Evolutionary conservation across 2,797 vertebrate species (phyloP).

Genomic region (Fratercula arctica): DNA sequence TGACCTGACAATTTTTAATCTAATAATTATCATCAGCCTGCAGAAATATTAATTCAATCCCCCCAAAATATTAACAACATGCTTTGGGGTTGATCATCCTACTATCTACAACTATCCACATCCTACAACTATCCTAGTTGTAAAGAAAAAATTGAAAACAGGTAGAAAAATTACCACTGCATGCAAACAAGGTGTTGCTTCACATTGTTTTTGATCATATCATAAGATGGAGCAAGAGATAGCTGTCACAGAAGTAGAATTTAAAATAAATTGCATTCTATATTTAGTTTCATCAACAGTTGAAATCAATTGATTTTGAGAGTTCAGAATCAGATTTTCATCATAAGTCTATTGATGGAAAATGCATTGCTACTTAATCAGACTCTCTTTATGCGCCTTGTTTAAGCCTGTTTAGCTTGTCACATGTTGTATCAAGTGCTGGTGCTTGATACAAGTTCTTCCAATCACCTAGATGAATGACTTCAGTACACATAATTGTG

Average conservation of each 20-base stretch:
- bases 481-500: slow-evolving; percentile 1
- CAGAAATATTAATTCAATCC: neutral
- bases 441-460: slow-evolving; percentile 6
- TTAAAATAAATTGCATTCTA: slow-evolving; percentile 33
- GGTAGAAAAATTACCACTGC: neutral
- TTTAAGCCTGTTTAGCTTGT: slow-evolving; percentile 42
- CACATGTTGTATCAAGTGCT: neutral
- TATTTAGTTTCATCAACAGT: slow-evolving; percentile 31
- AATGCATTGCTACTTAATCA: slow-evolving; percentile 34
- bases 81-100: neutral
- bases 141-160: neutral
- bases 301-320: slow-evolving; percentile 46
- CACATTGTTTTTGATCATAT: neutral
- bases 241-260: slow-evolving; percentile 6
- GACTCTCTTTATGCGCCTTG: neutral
- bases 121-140: neutral
- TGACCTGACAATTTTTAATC: neutral
- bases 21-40: neutral
- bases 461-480: slow-evolving; percentile 14
- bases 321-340: slow-evolving; percentile 54
- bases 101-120: neutral
- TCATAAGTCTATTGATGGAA: slow-evolving; percentile 35
- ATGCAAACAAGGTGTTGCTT: slow-evolving; percentile 7
- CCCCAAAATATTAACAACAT: neutral
- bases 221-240: neutral